Base-by-base conservation (phyloP, 23 tunicate genomes). In the Ciona savignyi region DNA sequence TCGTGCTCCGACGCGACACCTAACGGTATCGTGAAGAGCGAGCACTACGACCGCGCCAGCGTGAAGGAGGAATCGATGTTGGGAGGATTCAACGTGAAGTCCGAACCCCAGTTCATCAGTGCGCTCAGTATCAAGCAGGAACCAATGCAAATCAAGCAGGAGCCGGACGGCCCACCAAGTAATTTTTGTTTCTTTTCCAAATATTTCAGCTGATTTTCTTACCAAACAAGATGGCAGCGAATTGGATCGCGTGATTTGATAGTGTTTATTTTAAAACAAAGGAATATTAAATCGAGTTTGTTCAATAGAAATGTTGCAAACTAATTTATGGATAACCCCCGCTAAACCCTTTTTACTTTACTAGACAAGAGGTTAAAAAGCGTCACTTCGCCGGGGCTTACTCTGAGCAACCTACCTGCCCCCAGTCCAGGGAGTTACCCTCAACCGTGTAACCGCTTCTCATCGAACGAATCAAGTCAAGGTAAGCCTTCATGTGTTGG, bases 121-220 rank as follows among this genome's bases (percentile, higher is more conserved):
- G 77, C 75, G 1, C 77, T 80, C 1, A 49, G 70, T 25, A 64
- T 77, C n/a, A 84, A 84, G 62, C 68, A 71, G 63, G 80, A 78
- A 49, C 76, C 76, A 15, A 15, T 78, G 24, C 51, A 33, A 29
- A 63, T 71, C 67, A 75, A 70, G 27, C 81, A 30, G 0, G 93
- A 86, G 32, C 83, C 78, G 0, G 93, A 86, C 67, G 93, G 81
- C 3, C 93, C 93, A 4, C 85, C 93, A 30, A 66, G 89, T 83
- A 66, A 65, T 80, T 82, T 25, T 42, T 49, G n/a, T n/a, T n/a
- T n/a, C n/a, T n/a, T n/a, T n/a, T n/a, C n/a, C n/a, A n/a, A n/a
- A n/a, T n/a, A n/a, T n/a, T n/a, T n/a, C n/a, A n/a, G n/a, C n/a
- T n/a, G n/a, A n/a, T n/a, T n/a, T n/a, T n/a, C n/a, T n/a, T n/a